These are phyloP conservation scores for Dipus sagitta DNA, from an alignment of 2,797 vertebrate genomes.

Conservation along the genomic window DNA sequence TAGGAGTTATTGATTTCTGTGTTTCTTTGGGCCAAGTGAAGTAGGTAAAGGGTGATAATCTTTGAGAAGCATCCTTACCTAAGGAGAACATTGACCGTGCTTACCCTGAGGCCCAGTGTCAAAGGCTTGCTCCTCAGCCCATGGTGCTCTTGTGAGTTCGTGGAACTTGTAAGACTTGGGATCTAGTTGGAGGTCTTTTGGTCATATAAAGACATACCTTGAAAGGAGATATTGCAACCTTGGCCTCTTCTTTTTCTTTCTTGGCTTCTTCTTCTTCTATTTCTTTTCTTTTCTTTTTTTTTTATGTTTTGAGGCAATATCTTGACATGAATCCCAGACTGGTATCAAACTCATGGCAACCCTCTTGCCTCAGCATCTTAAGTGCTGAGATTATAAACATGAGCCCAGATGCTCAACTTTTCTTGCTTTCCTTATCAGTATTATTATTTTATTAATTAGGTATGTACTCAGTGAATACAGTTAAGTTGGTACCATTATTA, in stretches of 20 bases:
- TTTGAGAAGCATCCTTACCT: background rate
- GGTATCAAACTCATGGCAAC: background rate
- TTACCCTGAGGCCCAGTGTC: background rate
- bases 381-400: background rate
- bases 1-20: background rate
- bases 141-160: background rate
- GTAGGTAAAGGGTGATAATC: background rate
- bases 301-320: background rate
- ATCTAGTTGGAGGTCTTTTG: background rate
- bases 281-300: background rate
- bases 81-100: background rate
- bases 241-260: background rate
- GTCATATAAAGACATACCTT: background rate
- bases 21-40: background rate
- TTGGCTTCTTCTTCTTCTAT: background rate
- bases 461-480: too few species aligned
- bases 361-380: background rate
- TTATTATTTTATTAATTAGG: too few species aligned
- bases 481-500: too few species aligned
- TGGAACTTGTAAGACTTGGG: background rate
- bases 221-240: background rate
- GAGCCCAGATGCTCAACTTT: background rate
- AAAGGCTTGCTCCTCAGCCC: background rate
- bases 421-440: background rate
- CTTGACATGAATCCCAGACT: background rate